Evolutionary conservation across 2,888 invertebrate genomes (phyloP).

Genomic region (Dynastes tityus): DNA sequence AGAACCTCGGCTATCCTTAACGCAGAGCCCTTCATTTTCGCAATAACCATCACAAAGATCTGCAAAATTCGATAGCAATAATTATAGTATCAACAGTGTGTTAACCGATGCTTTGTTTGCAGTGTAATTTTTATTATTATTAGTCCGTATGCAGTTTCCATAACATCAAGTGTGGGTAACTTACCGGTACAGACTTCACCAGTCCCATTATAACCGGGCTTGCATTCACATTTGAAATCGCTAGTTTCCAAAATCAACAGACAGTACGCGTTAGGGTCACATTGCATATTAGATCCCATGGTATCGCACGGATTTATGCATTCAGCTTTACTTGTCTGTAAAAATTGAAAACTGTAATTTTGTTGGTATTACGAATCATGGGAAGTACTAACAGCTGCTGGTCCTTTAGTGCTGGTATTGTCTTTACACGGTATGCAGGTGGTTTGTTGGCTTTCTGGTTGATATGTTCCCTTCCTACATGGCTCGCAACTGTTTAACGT

Average conservation of each 20-base stretch:
- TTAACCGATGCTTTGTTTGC: background rate
- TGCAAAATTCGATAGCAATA: conserved; percentile 59
- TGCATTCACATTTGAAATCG: conserved; percentile 93
- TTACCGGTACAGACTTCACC: conserved; percentile 80
- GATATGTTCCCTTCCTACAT: conserved; percentile 93
- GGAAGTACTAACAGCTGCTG: conserved; percentile 81
- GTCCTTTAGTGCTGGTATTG: conserved; percentile 89
- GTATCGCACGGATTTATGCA: conserved; percentile 95
- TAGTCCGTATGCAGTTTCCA: too few relatives aligned
- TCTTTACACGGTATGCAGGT: conserved; percentile 90
- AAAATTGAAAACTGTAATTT: conserved; percentile 24
- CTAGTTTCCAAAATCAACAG: conserved; percentile 86
- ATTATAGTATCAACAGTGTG: background rate
- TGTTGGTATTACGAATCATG: conserved; percentile 4
- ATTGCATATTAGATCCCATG: conserved; percentile 86
- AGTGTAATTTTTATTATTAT: conserved; percentile 2
- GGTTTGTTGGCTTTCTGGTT: conserved; percentile 90
- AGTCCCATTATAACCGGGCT: conserved; percentile 93
- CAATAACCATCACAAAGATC: conserved; percentile 91
- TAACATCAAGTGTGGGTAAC: conserved; percentile 63
- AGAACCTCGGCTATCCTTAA: conserved; percentile 87
- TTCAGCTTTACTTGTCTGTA: conserved; percentile 83
- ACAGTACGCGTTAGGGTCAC: conserved; percentile 91
- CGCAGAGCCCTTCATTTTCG: conserved; percentile 91
- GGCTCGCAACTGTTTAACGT: conserved; percentile 89